phyloP scores from a whole-genome alignment of 2,113 vertebrate species.

The Blennius ocellaris region DNA sequence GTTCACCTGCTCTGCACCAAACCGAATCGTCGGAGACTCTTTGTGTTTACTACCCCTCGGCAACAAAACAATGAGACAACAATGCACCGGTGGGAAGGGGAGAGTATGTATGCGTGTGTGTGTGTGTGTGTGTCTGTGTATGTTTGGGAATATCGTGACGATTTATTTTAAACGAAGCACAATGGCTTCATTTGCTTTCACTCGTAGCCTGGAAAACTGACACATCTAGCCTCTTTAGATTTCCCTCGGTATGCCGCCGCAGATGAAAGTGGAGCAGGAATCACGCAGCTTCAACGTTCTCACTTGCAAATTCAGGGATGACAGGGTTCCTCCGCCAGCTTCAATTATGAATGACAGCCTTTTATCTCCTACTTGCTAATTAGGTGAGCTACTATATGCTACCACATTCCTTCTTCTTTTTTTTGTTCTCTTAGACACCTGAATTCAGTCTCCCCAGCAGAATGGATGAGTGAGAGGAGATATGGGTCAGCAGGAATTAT shows the following conservation, averaged over 20 bases:
- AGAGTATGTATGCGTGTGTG: constrained; percentile 7
- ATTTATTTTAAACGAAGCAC: constrained; percentile 58
- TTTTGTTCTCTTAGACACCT: constrained; percentile 59
- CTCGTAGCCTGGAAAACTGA: constrained; percentile 46
- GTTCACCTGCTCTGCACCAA: constrained; percentile 70
- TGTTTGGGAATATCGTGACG: constrained; percentile 14
- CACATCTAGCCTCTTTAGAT: constrained; percentile 55
- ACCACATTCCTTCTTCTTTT: constrained; percentile 34
- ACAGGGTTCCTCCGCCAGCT: constrained; percentile 72
- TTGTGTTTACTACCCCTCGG: constrained; percentile 73
- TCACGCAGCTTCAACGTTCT: constrained; percentile 70
- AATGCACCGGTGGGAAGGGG: constrained; percentile 12
- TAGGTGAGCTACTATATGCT: constrained; percentile 66
- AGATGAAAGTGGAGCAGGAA: constrained; percentile 76
- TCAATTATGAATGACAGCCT: constrained; percentile 84
- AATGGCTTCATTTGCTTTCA: constrained; percentile 50
- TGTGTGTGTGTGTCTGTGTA: constrained; percentile 4
- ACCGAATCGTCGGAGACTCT: constrained; percentile 67
- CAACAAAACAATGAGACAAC: constrained; percentile 60
- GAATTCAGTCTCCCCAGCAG: constrained; percentile 38
- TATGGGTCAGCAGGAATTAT: constrained; percentile 52
- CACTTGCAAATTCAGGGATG: constrained; percentile 77
- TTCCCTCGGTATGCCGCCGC: constrained; percentile 42
- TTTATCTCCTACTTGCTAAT: constrained; percentile 82
- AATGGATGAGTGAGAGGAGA: constrained; percentile 27